Evolutionary conservation across 2,113 vertebrate species (phyloP).

Genomic region (Ptyas mucosa): DNA sequence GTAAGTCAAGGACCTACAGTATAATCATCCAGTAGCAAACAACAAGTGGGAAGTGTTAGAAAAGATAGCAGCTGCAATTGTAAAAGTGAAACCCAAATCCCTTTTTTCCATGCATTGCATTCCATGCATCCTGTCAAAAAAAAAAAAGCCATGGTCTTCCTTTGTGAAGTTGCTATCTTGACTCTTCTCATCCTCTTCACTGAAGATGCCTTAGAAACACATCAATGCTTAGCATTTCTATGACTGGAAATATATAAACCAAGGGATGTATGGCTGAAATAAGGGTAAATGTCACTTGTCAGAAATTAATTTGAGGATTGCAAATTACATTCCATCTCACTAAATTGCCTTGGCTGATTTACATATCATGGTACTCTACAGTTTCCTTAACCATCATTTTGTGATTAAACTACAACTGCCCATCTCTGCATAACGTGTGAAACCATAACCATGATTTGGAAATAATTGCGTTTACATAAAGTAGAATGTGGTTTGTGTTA

Average conservation of each 20-base stretch:
- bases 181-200: neutral
- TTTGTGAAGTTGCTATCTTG: neutral
- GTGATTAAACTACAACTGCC: neutral
- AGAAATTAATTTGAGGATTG: neutral
- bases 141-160: no score
- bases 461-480: neutral
- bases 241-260: neutral
- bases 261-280: neutral
- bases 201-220: neutral
- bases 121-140: no score
- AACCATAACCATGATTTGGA: neutral
- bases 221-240: neutral
- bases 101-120: neutral
- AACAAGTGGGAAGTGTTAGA: neutral
- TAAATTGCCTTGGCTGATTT: neutral
- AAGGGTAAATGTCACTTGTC: neutral
- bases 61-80: neutral
- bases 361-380: neutral
- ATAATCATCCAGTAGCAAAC: neutral
- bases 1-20: no score
- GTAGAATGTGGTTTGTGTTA: neutral
- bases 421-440: neutral
- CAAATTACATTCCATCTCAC: neutral
- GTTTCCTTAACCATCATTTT: neutral
- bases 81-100: neutral